These are phyloP conservation scores for Morone chrysops DNA, from an alignment of 2,113 vertebrate genomes.

Conservation along the genomic window DNA sequence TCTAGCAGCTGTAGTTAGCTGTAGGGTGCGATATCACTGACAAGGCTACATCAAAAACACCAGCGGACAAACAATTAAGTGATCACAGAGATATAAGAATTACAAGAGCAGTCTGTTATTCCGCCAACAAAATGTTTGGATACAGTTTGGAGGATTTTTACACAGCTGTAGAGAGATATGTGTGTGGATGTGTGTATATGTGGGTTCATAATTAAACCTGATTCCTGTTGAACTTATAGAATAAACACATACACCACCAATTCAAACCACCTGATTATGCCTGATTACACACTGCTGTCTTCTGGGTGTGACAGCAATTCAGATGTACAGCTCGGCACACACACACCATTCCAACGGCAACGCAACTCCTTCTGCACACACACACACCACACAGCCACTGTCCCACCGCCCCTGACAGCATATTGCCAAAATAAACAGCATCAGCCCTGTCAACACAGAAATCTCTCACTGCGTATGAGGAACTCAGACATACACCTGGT, in stretches of 20 bases:
- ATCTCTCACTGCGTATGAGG: slow-evolving; percentile 52
- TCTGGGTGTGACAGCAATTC: slow-evolving; percentile 43
- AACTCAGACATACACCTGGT: slow-evolving; percentile 63
- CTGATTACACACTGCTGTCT: slow-evolving; percentile 60
- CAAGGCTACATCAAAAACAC: slow-evolving; percentile 48
- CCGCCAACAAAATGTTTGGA: not conserved
- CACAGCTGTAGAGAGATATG: slow-evolving; percentile 3
- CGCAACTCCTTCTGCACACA: not conserved
- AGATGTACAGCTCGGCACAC: slow-evolving; percentile 31
- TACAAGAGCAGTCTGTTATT: slow-evolving; percentile 35
- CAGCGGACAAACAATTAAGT: slow-evolving; percentile 60
- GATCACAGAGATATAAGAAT: slow-evolving; percentile 42
- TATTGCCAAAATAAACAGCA: slow-evolving; percentile 79
- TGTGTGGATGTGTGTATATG: not conserved
- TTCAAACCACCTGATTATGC: slow-evolving; percentile 54
- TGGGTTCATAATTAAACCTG: slow-evolving; percentile 43
- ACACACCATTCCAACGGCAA: not conserved
- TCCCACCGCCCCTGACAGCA: slow-evolving; percentile 53
- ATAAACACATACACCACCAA: slow-evolving; percentile 21
- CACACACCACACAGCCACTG: slow-evolving; percentile 4
- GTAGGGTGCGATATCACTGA: slow-evolving; percentile 48
- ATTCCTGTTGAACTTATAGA: slow-evolving; percentile 54
- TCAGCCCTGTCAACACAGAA: slow-evolving; percentile 67
- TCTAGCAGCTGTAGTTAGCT: slow-evolving; percentile 65
- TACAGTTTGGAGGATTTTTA: slow-evolving; percentile 1